phyloP scores from a whole-genome alignment of 2,113 vertebrate species.

The Ceyx cyanopectus region DNA sequence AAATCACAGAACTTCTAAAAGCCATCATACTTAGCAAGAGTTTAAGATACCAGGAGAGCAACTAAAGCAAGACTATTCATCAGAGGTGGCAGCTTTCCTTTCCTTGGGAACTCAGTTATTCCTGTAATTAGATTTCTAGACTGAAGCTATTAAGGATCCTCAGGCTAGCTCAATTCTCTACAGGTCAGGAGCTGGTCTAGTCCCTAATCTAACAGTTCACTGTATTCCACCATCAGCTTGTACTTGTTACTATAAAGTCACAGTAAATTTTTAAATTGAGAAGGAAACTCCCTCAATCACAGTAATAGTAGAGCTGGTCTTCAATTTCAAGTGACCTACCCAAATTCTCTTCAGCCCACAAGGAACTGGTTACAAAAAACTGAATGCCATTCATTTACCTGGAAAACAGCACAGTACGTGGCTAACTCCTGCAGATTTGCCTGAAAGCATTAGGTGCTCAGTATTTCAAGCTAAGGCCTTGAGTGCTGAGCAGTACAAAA shows the following conservation, averaged over 20 bases:
- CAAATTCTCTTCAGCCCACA: neutral
- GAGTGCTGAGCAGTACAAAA: neutral
- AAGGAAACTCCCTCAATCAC: neutral
- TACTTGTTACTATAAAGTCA: neutral
- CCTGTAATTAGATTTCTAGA: constrained; percentile 35
- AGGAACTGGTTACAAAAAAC: neutral
- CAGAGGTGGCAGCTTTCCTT: neutral
- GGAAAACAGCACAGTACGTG: neutral
- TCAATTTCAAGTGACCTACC: neutral
- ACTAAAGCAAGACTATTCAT: neutral
- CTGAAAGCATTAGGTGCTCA: neutral
- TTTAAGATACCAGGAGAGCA: neutral
- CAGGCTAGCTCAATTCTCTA: neutral
- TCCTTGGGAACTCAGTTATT: neutral
- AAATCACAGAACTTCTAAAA: neutral
- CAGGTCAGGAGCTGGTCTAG: neutral
- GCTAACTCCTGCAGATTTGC: neutral
- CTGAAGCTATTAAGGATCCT: neutral
- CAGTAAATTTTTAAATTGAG: neutral
- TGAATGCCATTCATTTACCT: neutral
- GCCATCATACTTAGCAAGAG: neutral
- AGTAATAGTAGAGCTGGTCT: neutral
- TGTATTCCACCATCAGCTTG: neutral
- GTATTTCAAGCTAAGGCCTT: neutral
- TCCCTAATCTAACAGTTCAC: neutral